A percentile compares a stretch with the other conserved stretches of the same genome.
Conservation (phyloP, 2,113 vertebrate species). For the Percopsis transmontana region DNA sequence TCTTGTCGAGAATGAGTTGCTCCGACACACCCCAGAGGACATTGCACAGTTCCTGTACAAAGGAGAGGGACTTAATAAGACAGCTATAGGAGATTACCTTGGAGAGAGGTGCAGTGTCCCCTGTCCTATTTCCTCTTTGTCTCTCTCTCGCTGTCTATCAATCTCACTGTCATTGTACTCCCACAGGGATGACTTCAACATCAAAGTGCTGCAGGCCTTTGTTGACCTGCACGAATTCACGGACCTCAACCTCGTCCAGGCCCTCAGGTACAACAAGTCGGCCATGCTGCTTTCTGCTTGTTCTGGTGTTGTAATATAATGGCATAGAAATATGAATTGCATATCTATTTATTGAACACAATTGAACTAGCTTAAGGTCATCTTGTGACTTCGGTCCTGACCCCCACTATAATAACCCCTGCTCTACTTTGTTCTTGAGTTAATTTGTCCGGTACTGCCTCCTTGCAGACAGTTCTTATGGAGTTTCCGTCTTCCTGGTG, state of each 20-base stretch:
- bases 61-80: slow-evolving; percentile 93
- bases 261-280: slow-evolving; percentile 83
- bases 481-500: slow-evolving; percentile 91
- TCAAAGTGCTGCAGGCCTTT: slow-evolving; percentile 89
- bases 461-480: slow-evolving; percentile 87
- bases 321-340: background rate
- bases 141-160: background rate
- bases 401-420: too few species aligned
- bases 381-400: too few species aligned
- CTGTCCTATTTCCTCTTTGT: background rate
- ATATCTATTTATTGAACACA: background rate
- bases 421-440: background rate
- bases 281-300: background rate
- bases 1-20: slow-evolving; percentile 88
- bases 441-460: background rate
- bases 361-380: too few species aligned
- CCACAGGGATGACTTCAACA: slow-evolving; percentile 88
- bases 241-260: slow-evolving; percentile 92
- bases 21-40: slow-evolving; percentile 86
- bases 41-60: slow-evolving; percentile 92
- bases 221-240: slow-evolving; percentile 94
- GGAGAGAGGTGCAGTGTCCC: slow-evolving; percentile 81
- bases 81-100: slow-evolving; percentile 90
- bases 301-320: slow-evolving; percentile 1
- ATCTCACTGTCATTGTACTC: slow-evolving; percentile 1